Conservation (phyloP, 2,888 invertebrate species). For the Epinotia ramella region DNA sequence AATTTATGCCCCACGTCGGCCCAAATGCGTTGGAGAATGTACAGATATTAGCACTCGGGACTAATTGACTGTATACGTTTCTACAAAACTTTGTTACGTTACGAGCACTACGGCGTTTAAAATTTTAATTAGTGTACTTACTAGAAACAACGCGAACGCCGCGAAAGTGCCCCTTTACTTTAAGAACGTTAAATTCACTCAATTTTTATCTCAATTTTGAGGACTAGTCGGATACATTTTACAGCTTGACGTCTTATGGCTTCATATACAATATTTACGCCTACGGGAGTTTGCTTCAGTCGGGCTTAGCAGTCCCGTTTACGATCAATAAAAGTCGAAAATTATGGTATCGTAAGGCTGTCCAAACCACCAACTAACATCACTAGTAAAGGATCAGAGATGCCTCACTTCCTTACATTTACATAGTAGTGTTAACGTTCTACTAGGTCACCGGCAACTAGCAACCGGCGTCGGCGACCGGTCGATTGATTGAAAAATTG, state of each 20-base stretch:
- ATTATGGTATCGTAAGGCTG: no score
- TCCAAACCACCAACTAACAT: neutral
- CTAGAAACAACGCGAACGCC: neutral
- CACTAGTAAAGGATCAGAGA: neutral
- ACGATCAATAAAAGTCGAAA: no score
- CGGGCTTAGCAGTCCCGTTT: neutral
- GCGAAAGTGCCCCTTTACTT: neutral
- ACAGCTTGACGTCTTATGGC: no score
- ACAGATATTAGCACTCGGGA: constrained; percentile 38
- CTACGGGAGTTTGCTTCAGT: neutral
- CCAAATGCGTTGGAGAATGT: constrained; percentile 32
- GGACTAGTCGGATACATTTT: no score
- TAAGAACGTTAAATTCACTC: neutral
- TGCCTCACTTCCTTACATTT: neutral
- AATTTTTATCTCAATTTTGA: no score
- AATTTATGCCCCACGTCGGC: constrained; percentile 39
- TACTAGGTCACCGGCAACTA: constrained; percentile 31
- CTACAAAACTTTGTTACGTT: constrained; percentile 1
- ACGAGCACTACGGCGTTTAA: neutral
- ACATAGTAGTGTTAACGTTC: neutral
- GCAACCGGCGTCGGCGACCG: constrained; percentile 54
- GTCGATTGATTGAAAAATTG: constrained; percentile 78
- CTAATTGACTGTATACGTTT: constrained; percentile 37
- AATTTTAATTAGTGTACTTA: neutral
- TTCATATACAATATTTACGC: no score